Percentiles rank a stretch among this genome's conserved stretches.
Conservation (phyloP, 2,113 vertebrate genomes). For the Oncorhynchus clarkii region DNA sequence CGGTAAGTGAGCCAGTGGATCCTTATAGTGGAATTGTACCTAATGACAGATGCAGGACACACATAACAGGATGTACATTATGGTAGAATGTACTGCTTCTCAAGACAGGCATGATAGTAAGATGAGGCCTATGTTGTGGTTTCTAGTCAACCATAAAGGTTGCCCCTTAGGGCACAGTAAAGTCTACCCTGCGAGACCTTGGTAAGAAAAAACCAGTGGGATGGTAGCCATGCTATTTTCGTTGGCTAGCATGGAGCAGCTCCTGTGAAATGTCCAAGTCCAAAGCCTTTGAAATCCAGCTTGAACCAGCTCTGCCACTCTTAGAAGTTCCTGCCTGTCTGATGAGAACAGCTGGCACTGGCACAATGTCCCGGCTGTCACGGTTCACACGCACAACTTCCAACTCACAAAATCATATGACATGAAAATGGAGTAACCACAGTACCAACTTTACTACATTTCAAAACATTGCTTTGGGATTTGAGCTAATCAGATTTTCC, state of each 20-base stretch:
- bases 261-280: conserved; percentile 39
- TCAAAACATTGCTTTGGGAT: neutral
- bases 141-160: neutral
- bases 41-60: neutral
- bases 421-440: neutral
- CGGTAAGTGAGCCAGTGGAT: neutral
- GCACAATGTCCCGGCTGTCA: neutral
- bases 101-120: neutral
- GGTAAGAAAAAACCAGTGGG: conserved; percentile 28
- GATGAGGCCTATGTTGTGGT: neutral
- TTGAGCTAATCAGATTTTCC: neutral
- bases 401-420: neutral
- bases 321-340: conserved; percentile 2
- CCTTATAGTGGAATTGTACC: neutral
- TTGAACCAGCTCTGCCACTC: conserved; percentile 34
- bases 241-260: conserved; percentile 28
- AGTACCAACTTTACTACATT: neutral
- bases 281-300: conserved; percentile 36
- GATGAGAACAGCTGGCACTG: conserved; percentile 50
- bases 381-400: conserved; percentile 1
- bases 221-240: conserved; percentile 37
- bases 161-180: conserved; percentile 3
- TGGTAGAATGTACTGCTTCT: neutral
- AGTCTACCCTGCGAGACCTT: conserved; percentile 11
- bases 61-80: neutral